Percentiles rank a stretch among this genome's conserved stretches.
These are phyloP conservation scores for Ptilonorhynchus violaceus DNA, from an alignment of 2,113 vertebrate genomes.

Conservation along the genomic window DNA sequence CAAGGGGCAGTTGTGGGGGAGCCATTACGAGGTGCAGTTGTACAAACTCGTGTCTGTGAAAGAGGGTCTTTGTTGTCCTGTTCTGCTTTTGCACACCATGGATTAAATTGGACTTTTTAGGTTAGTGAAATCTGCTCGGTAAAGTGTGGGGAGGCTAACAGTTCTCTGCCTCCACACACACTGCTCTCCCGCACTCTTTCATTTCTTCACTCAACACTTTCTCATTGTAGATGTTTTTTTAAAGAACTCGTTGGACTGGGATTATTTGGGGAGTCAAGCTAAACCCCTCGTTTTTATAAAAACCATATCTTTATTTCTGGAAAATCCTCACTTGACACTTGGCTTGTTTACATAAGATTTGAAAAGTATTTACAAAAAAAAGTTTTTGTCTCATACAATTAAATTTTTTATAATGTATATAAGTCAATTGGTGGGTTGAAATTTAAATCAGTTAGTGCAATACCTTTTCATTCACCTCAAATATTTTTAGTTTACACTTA, in stretches of 20 bases:
- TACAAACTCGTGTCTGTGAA: neutral
- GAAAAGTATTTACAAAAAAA: neutral
- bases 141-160: neutral
- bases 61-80: neutral
- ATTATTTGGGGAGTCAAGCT: neutral
- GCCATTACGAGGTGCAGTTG: neutral
- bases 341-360: neutral
- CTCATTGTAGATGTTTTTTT: neutral
- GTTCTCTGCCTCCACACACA: neutral
- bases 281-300: neutral
- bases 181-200: neutral
- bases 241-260: neutral
- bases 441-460: neutral
- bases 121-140: neutral
- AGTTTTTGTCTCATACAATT: neutral
- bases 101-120: neutral
- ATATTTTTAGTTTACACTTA: neutral
- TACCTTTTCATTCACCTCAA: neutral
- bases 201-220: neutral
- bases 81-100: neutral
- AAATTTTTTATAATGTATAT: neutral
- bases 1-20: neutral
- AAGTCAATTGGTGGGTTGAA: neutral
- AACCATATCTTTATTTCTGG: neutral
- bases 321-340: neutral